Percentiles rank a stretch among this genome's conserved stretches.
These are phyloP conservation scores for Punctoribates punctum DNA, from an alignment of 2,888 invertebrate species.

Conservation along the genomic window DNA sequence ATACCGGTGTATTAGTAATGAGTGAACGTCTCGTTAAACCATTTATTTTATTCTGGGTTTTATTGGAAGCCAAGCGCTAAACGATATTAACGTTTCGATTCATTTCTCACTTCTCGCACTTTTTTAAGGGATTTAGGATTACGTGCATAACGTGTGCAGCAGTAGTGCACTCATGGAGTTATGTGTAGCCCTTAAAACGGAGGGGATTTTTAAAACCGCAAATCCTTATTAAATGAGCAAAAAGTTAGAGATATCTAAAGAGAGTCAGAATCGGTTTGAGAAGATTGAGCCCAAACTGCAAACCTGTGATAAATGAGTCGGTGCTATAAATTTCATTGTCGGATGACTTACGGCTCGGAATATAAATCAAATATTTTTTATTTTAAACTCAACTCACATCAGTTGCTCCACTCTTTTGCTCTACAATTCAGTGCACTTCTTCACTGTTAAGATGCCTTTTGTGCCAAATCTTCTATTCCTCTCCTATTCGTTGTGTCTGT, in stretches of 20 bases:
- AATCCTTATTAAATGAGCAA: slow-evolving; percentile 39
- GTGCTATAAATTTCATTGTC: slow-evolving; percentile 26
- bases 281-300: slow-evolving; percentile 30
- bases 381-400: slow-evolving; percentile 8
- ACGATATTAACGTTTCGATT: not conserved
- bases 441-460: not conserved
- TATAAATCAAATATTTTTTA: slow-evolving; percentile 26
- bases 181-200: not conserved
- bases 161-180: not conserved
- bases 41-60: slow-evolving; percentile 20
- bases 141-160: slow-evolving; percentile 7
- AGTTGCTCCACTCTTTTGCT: not conserved
- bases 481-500: not conserved
- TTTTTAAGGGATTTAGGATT: slow-evolving; percentile 33
- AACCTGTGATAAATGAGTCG: slow-evolving; percentile 38
- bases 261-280: slow-evolving; percentile 23
- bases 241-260: slow-evolving; percentile 1
- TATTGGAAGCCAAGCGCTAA: not conserved
- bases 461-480: not conserved
- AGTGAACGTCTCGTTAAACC: slow-evolving; percentile 1
- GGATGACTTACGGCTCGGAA: slow-evolving; percentile 1
- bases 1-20: slow-evolving; percentile 28
- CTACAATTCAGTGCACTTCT: not conserved
- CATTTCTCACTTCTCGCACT: slow-evolving; percentile 24
- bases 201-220: slow-evolving; percentile 34